These are phyloP conservation scores for Sitta europaea DNA, from an alignment of 2,113 vertebrate genomes.

Conservation along the genomic window DNA sequence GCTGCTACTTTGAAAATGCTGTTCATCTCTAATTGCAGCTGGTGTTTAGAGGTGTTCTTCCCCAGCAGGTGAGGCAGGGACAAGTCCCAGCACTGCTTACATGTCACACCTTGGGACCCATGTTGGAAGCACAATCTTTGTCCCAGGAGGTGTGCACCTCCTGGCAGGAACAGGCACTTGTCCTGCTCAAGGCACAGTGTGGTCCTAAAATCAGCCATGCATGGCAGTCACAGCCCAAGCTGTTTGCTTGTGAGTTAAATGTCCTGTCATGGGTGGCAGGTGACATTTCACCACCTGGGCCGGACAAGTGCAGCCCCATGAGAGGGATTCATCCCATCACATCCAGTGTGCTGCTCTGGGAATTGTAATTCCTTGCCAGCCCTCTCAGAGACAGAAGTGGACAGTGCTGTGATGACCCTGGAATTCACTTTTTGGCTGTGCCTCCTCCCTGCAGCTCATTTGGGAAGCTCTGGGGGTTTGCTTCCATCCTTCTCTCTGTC, in stretches of 20 bases:
- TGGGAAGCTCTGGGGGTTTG: not conserved
- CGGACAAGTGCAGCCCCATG: fast-evolving
- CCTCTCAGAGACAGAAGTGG: not conserved
- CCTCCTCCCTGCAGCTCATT: not conserved
- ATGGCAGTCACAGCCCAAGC: fast-evolving
- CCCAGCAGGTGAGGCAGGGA: not conserved
- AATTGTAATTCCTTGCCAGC: not conserved
- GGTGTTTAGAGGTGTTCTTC: not conserved
- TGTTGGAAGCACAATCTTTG: not conserved
- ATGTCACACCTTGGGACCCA: not conserved
- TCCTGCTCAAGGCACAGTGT: not conserved
- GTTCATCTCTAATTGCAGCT: not conserved
- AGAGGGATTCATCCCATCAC: not conserved
- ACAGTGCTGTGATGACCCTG: not conserved
- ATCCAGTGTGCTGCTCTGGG: not conserved
- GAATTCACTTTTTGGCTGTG: not conserved
- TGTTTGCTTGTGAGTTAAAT: not conserved
- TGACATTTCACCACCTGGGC: not conserved
- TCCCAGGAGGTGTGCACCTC: not conserved
- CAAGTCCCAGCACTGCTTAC: not conserved
- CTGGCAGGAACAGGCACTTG: not conserved
- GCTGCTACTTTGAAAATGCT: not conserved
- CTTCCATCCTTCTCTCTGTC: not conserved
- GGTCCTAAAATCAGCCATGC: not conserved
- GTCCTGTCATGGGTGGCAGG: not conserved